Evolutionary conservation across 2,113 vertebrate species (phyloP), one percentile per base, ranked within the genome.

Genomic region (Leptobrachium leishanense): DNA sequence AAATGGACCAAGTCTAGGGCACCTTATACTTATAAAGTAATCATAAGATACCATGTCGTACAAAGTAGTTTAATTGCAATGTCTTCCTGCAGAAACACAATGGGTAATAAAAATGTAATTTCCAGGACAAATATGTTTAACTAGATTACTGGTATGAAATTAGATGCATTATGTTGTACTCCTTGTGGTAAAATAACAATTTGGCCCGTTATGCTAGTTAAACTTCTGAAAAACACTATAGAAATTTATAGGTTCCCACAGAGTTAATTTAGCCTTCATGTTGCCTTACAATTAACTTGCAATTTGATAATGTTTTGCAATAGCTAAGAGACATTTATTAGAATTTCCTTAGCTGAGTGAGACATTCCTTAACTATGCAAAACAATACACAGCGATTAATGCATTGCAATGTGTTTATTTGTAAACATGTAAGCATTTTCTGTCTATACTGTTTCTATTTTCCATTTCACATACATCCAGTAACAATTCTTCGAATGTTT

Each of bases 241-340:
- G 5, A 66, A 40, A 79, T 74, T 57, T 68, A 74, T 59, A 46
- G 53, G 50, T 80, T 80, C 53, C 70, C 63, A 80, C 70, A 46
- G 77, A 72, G 77, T 74, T 79, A 73, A 80, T 68, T 80, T 74
- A 74, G 70, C 71, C 41, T 68, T 80, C 68, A 67, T 74, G 50
- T 67, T 62, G 53, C 71, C 63, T 80, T 68, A 79, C 71, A 74
- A 80, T 80, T 80, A 80, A 62, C 62, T 57, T 15, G 50, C 77
- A 74, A 73, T 68, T 67, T 79, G 64, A 79, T 68, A 65, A 79
- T 74, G 62, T 74, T 79, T 81, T 68, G 41, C 62, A 68, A 81
- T 81, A 74, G 78, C 71, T 42, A 74, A 68, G 72, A 68, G 72
- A 74, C 63, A 81, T 74, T 65, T 68, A 73, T 68, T 67, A 50